Conservation (phyloP, 2,888 invertebrate species). For the Polyommatus icarus region DNA sequence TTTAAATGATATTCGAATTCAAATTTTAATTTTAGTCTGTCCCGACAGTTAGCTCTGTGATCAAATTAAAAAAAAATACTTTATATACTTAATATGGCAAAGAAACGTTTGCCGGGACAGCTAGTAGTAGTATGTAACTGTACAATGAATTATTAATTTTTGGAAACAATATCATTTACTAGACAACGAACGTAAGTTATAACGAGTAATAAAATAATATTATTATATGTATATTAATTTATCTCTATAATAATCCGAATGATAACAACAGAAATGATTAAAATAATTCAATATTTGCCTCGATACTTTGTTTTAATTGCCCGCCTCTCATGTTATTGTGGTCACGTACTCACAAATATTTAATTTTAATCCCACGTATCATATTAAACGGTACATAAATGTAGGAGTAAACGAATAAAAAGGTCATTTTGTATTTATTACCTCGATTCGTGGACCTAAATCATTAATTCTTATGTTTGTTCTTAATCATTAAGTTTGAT, state of each 20-base stretch:
- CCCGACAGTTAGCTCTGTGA: no score
- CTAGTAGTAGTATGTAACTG: no score
- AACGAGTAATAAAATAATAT: not conserved
- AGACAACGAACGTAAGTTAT: no score
- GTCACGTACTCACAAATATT: constrained; percentile 13
- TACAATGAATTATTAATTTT: no score
- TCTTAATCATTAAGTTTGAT: no score
- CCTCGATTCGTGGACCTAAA: not conserved
- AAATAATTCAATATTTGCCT: constrained; percentile 14
- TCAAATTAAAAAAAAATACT: no score
- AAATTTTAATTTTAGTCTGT: no score
- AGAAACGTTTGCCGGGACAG: no score
- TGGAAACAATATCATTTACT: no score
- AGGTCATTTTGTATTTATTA: not conserved
- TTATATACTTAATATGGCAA: no score
- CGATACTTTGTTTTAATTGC: not conserved
- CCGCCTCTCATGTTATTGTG: not conserved
- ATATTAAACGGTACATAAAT: constrained; percentile 1
- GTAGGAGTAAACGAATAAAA: not conserved
- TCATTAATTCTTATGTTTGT: not conserved
- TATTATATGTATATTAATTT: not conserved
- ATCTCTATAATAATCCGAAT: not conserved
- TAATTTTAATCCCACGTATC: constrained; percentile 24
- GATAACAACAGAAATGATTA: not conserved
- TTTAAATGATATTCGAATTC: no score